Percentiles rank a stretch among this genome's conserved stretches.
Conservation (phyloP, 2,113 vertebrate species). For the Amazona guildingii region DNA sequence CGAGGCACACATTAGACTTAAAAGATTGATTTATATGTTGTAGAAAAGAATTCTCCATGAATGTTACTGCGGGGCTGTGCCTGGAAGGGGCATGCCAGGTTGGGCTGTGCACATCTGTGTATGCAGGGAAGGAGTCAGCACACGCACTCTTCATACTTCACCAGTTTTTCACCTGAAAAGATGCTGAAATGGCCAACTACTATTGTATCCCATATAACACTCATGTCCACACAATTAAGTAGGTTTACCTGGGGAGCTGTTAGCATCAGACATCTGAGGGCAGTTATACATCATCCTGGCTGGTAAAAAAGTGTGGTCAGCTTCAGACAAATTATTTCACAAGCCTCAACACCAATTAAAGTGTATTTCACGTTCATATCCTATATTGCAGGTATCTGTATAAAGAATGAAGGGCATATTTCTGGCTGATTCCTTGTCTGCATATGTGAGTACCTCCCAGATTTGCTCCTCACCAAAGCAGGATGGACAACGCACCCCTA, state of each 20-base stretch:
- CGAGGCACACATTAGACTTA: not conserved
- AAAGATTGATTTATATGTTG: not conserved
- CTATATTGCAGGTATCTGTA: not conserved
- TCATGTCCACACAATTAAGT: not conserved
- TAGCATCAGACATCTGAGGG: not conserved
- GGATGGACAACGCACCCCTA: not conserved
- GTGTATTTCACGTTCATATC: not conserved
- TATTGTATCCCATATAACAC: not conserved
- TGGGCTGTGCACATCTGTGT: not conserved
- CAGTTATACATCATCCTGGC: not conserved
- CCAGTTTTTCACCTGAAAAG: not conserved
- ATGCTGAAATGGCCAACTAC: not conserved
- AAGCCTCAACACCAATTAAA: not conserved
- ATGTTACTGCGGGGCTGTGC: not conserved
- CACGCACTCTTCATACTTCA: not conserved
- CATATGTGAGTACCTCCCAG: accelerated
- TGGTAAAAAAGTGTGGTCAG: not conserved
- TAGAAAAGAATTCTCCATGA: not conserved
- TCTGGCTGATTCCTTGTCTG: not conserved
- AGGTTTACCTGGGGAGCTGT: not conserved
- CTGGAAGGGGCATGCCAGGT: not conserved
- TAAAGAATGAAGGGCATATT: not conserved
- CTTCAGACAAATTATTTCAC: not conserved
- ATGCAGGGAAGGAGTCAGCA: not conserved
- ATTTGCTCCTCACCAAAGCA: not conserved